phyloP scores from a whole-genome alignment of 2,113 vertebrate species.

The Menura novaehollandiae region DNA sequence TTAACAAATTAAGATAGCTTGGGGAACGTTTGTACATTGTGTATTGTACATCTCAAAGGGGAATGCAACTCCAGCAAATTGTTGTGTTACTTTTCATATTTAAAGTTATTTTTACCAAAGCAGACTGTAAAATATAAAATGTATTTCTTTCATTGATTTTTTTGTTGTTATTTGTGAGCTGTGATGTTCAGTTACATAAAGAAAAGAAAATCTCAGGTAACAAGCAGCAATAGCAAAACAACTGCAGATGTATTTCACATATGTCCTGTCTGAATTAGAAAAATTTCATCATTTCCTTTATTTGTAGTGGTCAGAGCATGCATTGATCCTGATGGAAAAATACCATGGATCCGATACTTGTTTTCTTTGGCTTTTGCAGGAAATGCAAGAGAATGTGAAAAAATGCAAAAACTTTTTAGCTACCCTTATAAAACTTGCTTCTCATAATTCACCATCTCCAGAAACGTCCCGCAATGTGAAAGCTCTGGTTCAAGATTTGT shows the following conservation, averaged over 20 bases:
- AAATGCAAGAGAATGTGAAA: constrained; percentile 91
- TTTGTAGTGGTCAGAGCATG: background rate
- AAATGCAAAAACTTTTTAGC: constrained; percentile 90
- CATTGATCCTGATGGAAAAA: background rate
- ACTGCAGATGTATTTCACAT: background rate
- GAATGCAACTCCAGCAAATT: background rate
- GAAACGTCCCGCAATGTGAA: constrained; percentile 88
- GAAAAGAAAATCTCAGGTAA: background rate
- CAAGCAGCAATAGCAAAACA: background rate
- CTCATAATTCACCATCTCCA: constrained; percentile 84
- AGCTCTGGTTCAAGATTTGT: constrained; percentile 84
- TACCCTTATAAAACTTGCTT: constrained; percentile 87
- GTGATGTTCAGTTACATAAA: background rate
- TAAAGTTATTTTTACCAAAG: background rate
- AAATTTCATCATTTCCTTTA: background rate
- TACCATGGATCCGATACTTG: background rate
- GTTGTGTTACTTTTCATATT: background rate
- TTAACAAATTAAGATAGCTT: background rate
- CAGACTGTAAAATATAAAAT: background rate
- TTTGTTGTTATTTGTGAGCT: background rate
- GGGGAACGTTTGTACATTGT: background rate
- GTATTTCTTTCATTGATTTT: background rate
- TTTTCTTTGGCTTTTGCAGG: constrained; percentile 63
- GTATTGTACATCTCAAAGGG: background rate
- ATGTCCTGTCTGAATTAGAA: background rate